phyloP scores from a whole-genome alignment of 1,140 invertebrate species.

The Hypsibius dujardini region DNA sequence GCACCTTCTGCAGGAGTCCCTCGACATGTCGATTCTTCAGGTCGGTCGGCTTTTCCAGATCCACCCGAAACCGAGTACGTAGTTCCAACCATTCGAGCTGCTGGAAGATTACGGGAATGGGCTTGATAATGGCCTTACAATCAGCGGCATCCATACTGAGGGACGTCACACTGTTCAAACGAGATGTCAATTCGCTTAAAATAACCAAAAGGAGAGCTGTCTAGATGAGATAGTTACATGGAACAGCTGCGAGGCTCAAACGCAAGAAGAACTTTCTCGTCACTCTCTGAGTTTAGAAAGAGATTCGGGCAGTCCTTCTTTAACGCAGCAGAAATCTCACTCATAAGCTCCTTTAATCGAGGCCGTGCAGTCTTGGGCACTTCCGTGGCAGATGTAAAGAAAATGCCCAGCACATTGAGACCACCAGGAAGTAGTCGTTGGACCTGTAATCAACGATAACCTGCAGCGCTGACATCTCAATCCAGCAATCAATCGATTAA shows the following conservation, averaged over 20 bases:
- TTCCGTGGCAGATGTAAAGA: not conserved
- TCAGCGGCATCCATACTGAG: constrained; percentile 5
- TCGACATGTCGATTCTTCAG: not conserved
- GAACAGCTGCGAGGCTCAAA: not conserved
- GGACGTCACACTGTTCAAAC: not conserved
- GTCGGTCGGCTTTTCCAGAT: not conserved
- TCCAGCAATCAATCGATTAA: too few species aligned
- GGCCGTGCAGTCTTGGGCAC: not conserved
- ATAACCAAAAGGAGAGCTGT: not conserved
- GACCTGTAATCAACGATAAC: not conserved
- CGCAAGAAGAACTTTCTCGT: constrained; percentile 15
- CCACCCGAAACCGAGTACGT: not conserved
- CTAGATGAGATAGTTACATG: not conserved
- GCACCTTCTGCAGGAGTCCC: not conserved
- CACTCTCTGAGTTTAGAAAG: not conserved
- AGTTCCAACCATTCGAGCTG: not conserved
- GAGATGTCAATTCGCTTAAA: not conserved
- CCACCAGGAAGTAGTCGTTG: constrained; percentile 2
- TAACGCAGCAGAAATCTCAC: not conserved
- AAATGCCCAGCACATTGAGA: not conserved
- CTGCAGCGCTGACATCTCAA: too few species aligned
- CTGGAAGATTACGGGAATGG: not conserved
- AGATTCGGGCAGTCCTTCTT: not conserved
- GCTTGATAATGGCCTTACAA: not conserved
- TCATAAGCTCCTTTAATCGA: not conserved